These are phyloP conservation scores for Gadus macrocephalus DNA, from an alignment of 2,113 vertebrate species.

Conservation along the genomic window DNA sequence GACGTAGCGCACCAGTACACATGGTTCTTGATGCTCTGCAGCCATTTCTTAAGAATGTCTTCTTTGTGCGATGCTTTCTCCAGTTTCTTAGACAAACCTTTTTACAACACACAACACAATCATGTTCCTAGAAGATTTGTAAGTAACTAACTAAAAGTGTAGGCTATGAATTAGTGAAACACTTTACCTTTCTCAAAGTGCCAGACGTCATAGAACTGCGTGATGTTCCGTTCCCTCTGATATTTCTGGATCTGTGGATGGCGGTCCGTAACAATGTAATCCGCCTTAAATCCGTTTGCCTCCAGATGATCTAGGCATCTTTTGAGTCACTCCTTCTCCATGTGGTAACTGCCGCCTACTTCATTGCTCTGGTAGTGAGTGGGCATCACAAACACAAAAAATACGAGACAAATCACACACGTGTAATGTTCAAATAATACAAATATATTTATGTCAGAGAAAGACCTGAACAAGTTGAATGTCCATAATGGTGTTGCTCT, in stretches of 20 bases:
- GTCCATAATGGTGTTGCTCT: neutral
- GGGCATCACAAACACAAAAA: too few relatives aligned
- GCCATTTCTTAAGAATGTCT: too few relatives aligned
- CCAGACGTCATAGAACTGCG: constrained; percentile 6
- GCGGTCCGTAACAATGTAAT: neutral
- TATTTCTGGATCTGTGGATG: neutral
- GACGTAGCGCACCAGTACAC: neutral
- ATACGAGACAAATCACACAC: too few relatives aligned
- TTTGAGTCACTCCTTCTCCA: neutral
- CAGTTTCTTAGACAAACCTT: too few relatives aligned
- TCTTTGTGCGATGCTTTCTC: too few relatives aligned
- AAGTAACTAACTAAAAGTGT: too few relatives aligned
- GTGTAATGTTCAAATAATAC: too few relatives aligned
- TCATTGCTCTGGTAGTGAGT: neutral
- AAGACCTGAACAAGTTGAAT: neutral
- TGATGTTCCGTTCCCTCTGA: constrained; percentile 1
- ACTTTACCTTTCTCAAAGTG: constrained; percentile 1
- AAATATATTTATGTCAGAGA: neutral
- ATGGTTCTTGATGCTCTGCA: constrained; percentile 7
- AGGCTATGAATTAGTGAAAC: too few relatives aligned
- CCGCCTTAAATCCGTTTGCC: neutral
- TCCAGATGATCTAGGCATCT: neutral
- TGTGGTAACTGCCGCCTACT: neutral
- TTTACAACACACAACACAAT: too few relatives aligned
- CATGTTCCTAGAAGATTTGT: too few relatives aligned